Evolutionary conservation across 1,140 invertebrate species (phyloP).

Genomic region (Platorchestia sp.): DNA sequence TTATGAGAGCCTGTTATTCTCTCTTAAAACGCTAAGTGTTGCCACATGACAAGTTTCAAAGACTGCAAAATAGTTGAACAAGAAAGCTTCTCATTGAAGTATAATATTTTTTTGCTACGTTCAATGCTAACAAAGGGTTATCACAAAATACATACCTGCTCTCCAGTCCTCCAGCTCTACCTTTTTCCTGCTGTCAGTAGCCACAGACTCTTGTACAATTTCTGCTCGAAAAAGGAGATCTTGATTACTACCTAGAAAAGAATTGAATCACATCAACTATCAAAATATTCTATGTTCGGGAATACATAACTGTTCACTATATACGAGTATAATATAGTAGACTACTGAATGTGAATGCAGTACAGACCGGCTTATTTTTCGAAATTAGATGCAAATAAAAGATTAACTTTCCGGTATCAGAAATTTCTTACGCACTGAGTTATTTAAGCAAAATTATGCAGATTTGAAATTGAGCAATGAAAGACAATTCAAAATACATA

Average conservation of each 20-base stretch:
- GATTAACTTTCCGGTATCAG: too few species aligned
- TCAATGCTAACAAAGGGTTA: neutral
- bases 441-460: too few species aligned
- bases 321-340: too few species aligned
- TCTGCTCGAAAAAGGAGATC: neutral
- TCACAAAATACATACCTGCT: neutral
- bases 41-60: neutral
- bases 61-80: neutral
- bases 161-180: constrained; percentile 35
- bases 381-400: too few species aligned
- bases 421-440: too few species aligned
- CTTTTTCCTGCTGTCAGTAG: neutral
- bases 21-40: neutral
- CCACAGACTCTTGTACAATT: neutral
- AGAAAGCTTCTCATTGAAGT: neutral
- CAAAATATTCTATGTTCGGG: too few species aligned
- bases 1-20: neutral
- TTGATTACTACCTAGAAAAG: neutral
- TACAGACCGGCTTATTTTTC: too few species aligned
- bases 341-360: too few species aligned
- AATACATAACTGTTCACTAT: too few species aligned
- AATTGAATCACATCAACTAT: too few species aligned
- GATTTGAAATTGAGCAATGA: too few species aligned
- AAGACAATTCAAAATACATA: too few species aligned
- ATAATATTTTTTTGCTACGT: neutral